Conservation (phyloP, 1,140 invertebrate species). For the Leptopilina boulardi region DNA sequence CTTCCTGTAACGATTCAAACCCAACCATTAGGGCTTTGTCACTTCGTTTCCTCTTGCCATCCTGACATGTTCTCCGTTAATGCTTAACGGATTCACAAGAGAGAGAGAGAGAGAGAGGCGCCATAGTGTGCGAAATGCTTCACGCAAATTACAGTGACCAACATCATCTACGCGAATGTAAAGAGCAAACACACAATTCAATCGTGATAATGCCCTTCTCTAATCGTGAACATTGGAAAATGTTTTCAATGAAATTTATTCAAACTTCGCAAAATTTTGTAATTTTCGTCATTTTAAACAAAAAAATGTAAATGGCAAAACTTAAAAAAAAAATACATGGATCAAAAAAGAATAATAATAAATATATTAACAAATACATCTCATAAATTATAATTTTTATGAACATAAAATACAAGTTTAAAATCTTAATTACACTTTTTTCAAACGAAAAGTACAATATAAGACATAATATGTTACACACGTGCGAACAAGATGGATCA, state of each 20-base stretch:
- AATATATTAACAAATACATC: no score
- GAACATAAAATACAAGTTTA: no score
- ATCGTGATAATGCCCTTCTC: conserved; percentile 31
- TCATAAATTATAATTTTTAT: no score
- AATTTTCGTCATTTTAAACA: no score
- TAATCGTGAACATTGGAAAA: no score
- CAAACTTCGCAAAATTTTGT: no score
- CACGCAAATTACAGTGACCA: conserved; percentile 58
- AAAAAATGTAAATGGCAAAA: no score
- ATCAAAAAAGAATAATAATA: no score
- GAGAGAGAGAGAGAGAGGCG: no score
- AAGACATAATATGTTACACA: neutral
- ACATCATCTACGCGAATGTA: conserved; percentile 9
- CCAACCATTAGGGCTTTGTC: conserved; percentile 48
- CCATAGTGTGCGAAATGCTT: conserved; percentile 49
- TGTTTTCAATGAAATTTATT: no score
- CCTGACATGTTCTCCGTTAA: conserved; percentile 10
- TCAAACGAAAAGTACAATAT: neutral
- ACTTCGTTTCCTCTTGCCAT: conserved; percentile 45
- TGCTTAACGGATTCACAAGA: neutral
- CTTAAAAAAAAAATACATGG: no score
- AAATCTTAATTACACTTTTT: neutral
- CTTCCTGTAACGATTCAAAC: conserved; percentile 43
- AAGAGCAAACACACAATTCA: conserved; percentile 43
- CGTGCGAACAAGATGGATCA: conserved; percentile 31